Evolutionary conservation across 2,797 vertebrate genomes (phyloP), one percentile per base, ranked within the genome.

Genomic region (Hippopotamyrus pictus): DNA sequence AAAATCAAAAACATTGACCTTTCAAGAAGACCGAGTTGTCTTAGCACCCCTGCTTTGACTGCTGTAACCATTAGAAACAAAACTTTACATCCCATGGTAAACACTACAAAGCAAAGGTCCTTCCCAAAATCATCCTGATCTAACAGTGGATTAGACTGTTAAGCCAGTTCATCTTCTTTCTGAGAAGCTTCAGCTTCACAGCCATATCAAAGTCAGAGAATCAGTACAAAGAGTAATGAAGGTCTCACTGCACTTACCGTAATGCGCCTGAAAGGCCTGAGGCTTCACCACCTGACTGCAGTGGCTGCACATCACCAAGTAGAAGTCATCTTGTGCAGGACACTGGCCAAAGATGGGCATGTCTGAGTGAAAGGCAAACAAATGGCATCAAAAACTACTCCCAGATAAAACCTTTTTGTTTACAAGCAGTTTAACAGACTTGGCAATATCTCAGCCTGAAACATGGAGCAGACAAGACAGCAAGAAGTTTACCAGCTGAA

Each of bases 281-380:
- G 99, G 99, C 96, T 99, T 99, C 94, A 99, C 97, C 93, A 99
- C 98, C 96, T 99, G 98, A 95, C 97, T 96, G 95, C 99, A 99
- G 95, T 99, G 97, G 94, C 95, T 99, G 97, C 99, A 99, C 97
- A 99, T 98, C 96, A 99, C 99, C 97, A 99, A 97, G 97, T 98
- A 99, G 97, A 99, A 99, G 95, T 99, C 98, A 93, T 99, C 99
- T 92, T 99, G 98, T 92, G 98, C 98, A 86, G 99, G 99, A 96
- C 97, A 99, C 94, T 99, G 98, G 95, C 99, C 99, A 96, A 99
- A 99, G 96, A 99, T 98, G 94, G 98, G 97, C 99, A 99, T 99
- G 96, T 99, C 99, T 99, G 96, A 92, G 96, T 94, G 91, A 90
- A 95, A 92, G 94, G 92, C 94, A 90, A 94, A 94, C 50, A 86